phyloP scores from a whole-genome alignment of 1,140 invertebrate genomes.

The Forficula auricularia region DNA sequence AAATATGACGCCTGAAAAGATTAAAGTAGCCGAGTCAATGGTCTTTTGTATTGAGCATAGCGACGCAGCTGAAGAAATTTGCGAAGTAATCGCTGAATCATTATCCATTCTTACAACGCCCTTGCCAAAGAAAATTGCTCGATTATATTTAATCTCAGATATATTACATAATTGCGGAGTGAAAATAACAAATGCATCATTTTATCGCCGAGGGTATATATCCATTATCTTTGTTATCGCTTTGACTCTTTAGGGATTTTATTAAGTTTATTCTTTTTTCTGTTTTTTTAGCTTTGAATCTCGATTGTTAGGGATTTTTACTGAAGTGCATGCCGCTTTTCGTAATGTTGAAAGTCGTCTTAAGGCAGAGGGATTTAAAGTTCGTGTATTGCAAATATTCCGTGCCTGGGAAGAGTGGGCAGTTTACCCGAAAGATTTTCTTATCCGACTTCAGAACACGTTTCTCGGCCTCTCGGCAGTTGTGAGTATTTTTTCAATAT shows the following conservation, averaged over 20 bases:
- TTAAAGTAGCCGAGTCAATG: slow-evolving; percentile 85
- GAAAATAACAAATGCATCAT: slow-evolving; percentile 93
- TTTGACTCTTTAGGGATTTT: background rate
- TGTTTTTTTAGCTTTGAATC: slow-evolving; percentile 56
- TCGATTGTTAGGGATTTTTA: slow-evolving; percentile 73
- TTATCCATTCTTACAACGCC: slow-evolving; percentile 62
- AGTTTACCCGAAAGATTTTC: slow-evolving; percentile 86
- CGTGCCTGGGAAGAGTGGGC: slow-evolving; percentile 97
- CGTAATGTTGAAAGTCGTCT: slow-evolving; percentile 68
- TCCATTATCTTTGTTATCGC: background rate
- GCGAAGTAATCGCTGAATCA: slow-evolving; percentile 74
- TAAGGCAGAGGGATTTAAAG: slow-evolving; percentile 92
- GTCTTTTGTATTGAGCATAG: slow-evolving; percentile 97
- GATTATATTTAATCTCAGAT: slow-evolving; percentile 90
- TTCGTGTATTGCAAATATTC: slow-evolving; percentile 84
- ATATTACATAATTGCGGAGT: slow-evolving; percentile 93
- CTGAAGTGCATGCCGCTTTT: slow-evolving; percentile 58
- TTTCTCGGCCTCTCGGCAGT: slow-evolving; percentile 51
- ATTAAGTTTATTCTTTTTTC: slow-evolving; percentile 1
- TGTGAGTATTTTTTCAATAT: background rate
- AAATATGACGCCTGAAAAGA: slow-evolving; percentile 67
- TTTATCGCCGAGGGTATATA: slow-evolving; percentile 72
- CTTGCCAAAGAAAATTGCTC: slow-evolving; percentile 78
- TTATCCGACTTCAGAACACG: slow-evolving; percentile 76
- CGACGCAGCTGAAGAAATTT: slow-evolving; percentile 90